phyloP scores from a whole-genome alignment of 2,797 vertebrate genomes.

The Arnoldichthys spilopterus region DNA sequence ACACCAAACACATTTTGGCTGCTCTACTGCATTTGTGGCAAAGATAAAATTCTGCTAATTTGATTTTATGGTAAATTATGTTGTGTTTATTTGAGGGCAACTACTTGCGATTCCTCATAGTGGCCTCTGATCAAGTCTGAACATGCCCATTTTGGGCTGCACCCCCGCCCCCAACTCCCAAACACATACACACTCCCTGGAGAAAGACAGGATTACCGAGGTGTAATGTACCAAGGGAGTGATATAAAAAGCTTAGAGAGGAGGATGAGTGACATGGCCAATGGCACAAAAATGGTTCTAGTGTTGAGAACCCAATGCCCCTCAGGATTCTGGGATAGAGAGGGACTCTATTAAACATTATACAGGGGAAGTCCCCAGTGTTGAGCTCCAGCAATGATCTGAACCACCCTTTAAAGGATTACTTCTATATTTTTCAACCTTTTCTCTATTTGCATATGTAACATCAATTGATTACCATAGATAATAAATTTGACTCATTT shows the following conservation, averaged over 20 bases:
- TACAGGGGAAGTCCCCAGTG: background rate
- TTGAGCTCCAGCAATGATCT: background rate
- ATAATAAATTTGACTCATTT: too few species aligned
- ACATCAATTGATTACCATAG: too few species aligned
- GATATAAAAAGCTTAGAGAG: constrained; percentile 13
- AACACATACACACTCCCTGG: background rate
- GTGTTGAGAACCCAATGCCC: background rate
- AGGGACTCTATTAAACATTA: constrained; percentile 8
- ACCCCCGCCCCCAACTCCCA: background rate
- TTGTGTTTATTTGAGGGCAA: constrained; percentile 17
- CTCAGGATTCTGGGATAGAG: constrained; percentile 1
- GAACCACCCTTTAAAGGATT: background rate
- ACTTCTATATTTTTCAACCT: background rate
- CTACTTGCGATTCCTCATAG: constrained; percentile 9
- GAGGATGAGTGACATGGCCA: background rate
- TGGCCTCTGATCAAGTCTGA: constrained; percentile 22
- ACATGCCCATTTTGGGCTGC: constrained; percentile 13
- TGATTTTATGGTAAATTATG: too few species aligned
- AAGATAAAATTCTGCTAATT: too few species aligned
- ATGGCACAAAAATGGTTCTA: background rate
- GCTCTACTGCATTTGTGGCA: too few species aligned
- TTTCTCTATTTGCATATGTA: background rate
- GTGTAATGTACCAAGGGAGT: constrained; percentile 13
- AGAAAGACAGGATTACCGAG: constrained; percentile 43
- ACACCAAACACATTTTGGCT: too few species aligned